Percentiles rank a stretch among this genome's conserved stretches.
These are phyloP conservation scores for Calypte anna DNA, from an alignment of 2,113 vertebrate species.

Conservation along the genomic window DNA sequence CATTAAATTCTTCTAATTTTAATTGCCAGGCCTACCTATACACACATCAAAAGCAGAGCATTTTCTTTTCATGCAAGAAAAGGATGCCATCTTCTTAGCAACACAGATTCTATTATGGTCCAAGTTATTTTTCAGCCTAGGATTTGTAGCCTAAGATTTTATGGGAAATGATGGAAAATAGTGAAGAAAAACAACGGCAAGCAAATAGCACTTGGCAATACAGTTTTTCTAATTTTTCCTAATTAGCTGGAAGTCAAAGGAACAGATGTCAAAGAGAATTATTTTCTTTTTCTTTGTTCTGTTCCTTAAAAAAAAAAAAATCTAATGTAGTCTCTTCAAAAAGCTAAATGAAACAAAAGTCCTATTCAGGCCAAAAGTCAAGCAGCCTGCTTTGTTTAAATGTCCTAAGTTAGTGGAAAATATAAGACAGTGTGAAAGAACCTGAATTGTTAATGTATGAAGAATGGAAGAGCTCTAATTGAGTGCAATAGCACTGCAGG, in stretches of 20 bases:
- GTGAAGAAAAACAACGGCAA: slow-evolving; percentile 22
- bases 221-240: slow-evolving; percentile 44
- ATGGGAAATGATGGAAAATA: slow-evolving; percentile 34
- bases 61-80: neutral
- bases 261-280: slow-evolving; percentile 28
- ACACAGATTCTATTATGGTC: neutral
- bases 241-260: slow-evolving; percentile 55
- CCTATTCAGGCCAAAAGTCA: neutral
- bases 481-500: neutral
- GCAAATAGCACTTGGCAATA: slow-evolving; percentile 46
- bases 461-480: neutral
- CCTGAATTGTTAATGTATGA: neutral
- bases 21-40: neutral
- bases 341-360: slow-evolving; percentile 29
- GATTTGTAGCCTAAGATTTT: slow-evolving; percentile 5
- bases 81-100: neutral
- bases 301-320: neutral
- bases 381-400: slow-evolving; percentile 33
- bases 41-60: neutral
- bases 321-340: slow-evolving; percentile 24
- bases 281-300: neutral
- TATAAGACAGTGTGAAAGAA: neutral
- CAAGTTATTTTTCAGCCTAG: slow-evolving; percentile 4
- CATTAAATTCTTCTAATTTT: neutral
- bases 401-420: slow-evolving; percentile 1